Evolutionary conservation across 2,113 vertebrate species (phyloP), one percentile per base, ranked within the genome.

Genomic region (Micromys minutus): DNA sequence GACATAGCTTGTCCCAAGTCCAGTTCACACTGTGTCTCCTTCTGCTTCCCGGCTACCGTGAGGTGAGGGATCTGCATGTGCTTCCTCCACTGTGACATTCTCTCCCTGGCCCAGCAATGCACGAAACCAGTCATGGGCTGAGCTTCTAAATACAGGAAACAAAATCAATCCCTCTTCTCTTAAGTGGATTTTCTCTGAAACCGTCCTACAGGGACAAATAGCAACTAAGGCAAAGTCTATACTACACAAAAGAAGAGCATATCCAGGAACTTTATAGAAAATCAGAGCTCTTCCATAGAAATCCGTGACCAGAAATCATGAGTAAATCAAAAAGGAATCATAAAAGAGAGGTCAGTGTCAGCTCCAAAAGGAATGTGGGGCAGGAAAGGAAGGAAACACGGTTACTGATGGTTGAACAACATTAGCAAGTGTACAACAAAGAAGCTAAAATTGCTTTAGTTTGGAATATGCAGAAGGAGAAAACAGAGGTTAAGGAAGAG

Each of bases 401-500:
- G 15, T 16, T 71, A 67, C 36, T 67, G 36, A 87, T 80, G 31
- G 59, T 9, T 67, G 36, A 45, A 69, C 4, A 79, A 59, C 45
- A 71, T 83, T 89, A 92, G 4, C 47, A 87, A 69, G n/a, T 84
- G 7, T 2, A 29, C 52, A 93, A 47, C 34, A 91, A 87, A 86
- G 16, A 86, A 93, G 52, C 16, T 63, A 75, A 90, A 93, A 77
- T 36, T 81, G 24, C 77, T 81, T 89, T 90, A 85, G 93, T 87
- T 87, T 69, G 87, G 85, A 21, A 80, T 57, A 67, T 34, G 29
- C 85, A 3, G 21, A 90, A 90, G 13, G 1, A 19, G 2, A 91
- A 63, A 91, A 47, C 55, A 72, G 16, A 84, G 0, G 29, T 39
- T 22, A 65, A 50, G 24, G 16, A 93, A 81, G 39, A 90, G 34